phyloP scores from a whole-genome alignment of 2,113 vertebrate genomes.

The human (Homo sapiens) region GRCh38 chr3:108530001-108530500 shows the following conservation, averaged over 20 bases:
- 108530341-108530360: not conserved
- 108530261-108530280: not conserved
- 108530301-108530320: not conserved
- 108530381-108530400: not conserved
- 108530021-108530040: not conserved
- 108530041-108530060: not conserved
- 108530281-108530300: not conserved
- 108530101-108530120: not conserved
- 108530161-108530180: not conserved
- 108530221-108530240: not conserved
- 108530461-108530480: not conserved
- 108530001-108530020: not conserved
- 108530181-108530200: not conserved
- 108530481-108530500: not conserved
- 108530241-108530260: constrained; percentile 3
- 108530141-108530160: not conserved
- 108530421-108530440: not conserved
- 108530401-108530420: not conserved
- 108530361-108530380: not conserved
- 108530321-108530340: not conserved
- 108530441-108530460: not conserved
- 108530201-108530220: not conserved
- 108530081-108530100: not conserved
- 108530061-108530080: not conserved
- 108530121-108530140: not conserved